Evolutionary conservation across 2,888 invertebrate species (phyloP).

Genomic region (Drosophila melanocephala): DNA sequence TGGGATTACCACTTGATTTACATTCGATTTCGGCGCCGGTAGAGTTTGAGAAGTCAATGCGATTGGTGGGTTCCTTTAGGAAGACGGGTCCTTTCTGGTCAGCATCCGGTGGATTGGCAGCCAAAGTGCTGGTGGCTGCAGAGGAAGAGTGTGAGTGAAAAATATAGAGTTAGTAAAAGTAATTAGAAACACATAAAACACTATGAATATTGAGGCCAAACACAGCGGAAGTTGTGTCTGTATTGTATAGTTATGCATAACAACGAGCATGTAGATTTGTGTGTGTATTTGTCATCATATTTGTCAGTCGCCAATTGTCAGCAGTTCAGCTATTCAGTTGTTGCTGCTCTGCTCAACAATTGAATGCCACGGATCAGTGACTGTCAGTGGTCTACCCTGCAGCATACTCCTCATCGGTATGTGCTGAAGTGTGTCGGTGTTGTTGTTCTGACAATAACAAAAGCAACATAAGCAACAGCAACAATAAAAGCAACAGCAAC

Average conservation of each 20-base stretch:
- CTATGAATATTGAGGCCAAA: conserved; percentile 48
- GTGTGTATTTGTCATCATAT: conserved; percentile 46
- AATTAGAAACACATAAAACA: conserved; percentile 43
- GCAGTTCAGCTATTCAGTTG: conserved; percentile 57
- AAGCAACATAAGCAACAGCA: conserved; percentile 7
- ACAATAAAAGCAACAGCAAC: conserved; percentile 16
- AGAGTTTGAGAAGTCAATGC: conserved; percentile 97
- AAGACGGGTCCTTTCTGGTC: conserved; percentile 95
- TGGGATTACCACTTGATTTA: conserved; percentile 95
- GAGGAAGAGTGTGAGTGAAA: neutral
- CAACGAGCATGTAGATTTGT: conserved; percentile 1
- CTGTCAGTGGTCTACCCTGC: conserved; percentile 53
- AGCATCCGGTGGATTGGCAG: conserved; percentile 87
- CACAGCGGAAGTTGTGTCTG: conserved; percentile 56
- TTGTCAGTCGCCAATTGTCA: conserved; percentile 59
- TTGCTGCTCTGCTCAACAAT: conserved; percentile 57
- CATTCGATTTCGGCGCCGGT: conserved; percentile 97
- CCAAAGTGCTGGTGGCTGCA: conserved; percentile 63
- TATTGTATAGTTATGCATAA: conserved; percentile 4
- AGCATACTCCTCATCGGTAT: conserved; percentile 12
- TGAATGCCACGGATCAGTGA: conserved; percentile 81
- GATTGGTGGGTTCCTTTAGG: conserved; percentile 95
- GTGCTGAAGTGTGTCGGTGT: conserved; percentile 53
- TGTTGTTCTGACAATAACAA: conserved; percentile 29
- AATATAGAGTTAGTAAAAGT: conserved; percentile 27